These are phyloP conservation scores for Limnephilus marmoratus DNA, from an alignment of 2,888 invertebrate genomes.

Conservation along the genomic window DNA sequence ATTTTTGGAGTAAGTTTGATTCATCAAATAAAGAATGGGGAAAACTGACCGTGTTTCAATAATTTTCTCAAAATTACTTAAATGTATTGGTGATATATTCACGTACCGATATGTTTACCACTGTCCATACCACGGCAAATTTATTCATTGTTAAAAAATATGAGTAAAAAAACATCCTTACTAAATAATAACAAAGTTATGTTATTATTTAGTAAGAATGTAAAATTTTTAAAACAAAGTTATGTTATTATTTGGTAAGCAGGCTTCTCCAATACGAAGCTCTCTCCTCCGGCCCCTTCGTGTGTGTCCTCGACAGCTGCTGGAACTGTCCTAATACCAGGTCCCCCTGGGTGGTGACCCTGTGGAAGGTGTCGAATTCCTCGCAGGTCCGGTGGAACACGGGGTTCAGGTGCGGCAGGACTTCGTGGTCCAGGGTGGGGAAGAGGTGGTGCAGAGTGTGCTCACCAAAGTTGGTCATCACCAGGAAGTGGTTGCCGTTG, in stretches of 20 bases:
- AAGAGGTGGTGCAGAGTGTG: conserved; percentile 88
- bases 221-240: not conserved
- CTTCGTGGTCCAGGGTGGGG: conserved; percentile 86
- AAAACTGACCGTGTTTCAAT: not conserved
- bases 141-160: not conserved
- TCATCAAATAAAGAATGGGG: too few relatives aligned
- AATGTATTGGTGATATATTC: not conserved
- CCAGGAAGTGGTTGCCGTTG: conserved; percentile 80
- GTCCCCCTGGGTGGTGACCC: conserved; percentile 77
- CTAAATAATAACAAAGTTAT: too few relatives aligned
- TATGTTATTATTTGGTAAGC: not conserved
- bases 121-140: not conserved
- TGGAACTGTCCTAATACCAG: conserved; percentile 82
- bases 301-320: conserved; percentile 73
- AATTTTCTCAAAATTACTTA: not conserved
- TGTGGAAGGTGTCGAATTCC: conserved; percentile 79
- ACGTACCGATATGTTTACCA: too few relatives aligned
- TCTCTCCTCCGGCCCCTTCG: conserved; percentile 16
- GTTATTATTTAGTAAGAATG: too few relatives aligned
- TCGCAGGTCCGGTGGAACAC: conserved; percentile 70
- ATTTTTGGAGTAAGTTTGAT: too few relatives aligned
- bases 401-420: conserved; percentile 81
- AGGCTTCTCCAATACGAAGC: not conserved
- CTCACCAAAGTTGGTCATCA: conserved; percentile 84
- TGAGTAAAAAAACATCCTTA: too few relatives aligned